phyloP scores from a whole-genome alignment of 2,113 vertebrate genomes.

The Eubucco bourcierii region DNA sequence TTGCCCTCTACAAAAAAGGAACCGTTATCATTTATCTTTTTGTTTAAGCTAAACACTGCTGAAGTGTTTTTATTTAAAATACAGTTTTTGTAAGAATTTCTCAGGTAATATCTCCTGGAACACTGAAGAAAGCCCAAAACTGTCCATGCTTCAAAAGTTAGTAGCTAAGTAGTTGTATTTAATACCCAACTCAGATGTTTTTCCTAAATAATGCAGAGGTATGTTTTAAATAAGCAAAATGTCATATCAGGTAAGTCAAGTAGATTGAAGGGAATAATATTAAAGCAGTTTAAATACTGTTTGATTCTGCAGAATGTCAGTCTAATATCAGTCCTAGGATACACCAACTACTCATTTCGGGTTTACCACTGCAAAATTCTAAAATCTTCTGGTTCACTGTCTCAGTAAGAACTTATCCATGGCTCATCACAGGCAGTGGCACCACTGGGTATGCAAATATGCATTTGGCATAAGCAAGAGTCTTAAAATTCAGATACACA shows the following conservation, averaged over 20 bases:
- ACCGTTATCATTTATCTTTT: background rate
- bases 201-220: background rate
- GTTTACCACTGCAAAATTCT: background rate
- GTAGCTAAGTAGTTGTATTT: background rate
- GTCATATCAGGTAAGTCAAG: background rate
- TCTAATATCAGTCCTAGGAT: background rate
- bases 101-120: background rate
- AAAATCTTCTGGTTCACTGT: background rate
- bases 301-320: background rate
- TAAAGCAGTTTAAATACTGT: conserved; percentile 1
- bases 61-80: background rate
- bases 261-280: background rate
- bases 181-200: background rate
- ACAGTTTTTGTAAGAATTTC: background rate
- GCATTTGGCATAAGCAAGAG: background rate
- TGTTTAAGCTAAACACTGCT: background rate
- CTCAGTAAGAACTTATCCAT: background rate
- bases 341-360: background rate
- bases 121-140: background rate
- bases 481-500: background rate
- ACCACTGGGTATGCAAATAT: background rate
- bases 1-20: background rate
- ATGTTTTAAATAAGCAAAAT: conserved; percentile 8
- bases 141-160: background rate
- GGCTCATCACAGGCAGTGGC: background rate